Conservation (phyloP, 2,888 invertebrate species). For the Cephonodes hylas region DNA sequence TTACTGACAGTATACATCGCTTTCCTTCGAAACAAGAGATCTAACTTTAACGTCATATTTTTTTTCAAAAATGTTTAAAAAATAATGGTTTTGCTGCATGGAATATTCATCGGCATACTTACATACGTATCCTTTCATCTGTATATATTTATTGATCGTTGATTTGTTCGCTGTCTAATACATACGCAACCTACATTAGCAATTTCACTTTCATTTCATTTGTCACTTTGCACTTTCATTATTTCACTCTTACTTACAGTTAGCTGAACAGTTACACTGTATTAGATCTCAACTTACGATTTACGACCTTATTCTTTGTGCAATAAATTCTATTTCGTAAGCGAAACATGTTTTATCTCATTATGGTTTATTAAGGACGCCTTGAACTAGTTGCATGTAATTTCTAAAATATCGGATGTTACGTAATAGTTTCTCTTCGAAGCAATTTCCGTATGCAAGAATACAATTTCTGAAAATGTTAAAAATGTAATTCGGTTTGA, state of each 20-base stretch:
- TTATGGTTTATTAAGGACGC: background rate
- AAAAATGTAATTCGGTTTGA: no score
- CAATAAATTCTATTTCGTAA: background rate
- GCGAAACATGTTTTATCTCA: background rate
- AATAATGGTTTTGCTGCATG: no score
- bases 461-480: background rate
- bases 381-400: constrained; percentile 2
- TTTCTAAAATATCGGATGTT: background rate
- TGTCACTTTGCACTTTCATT: constrained; percentile 49
- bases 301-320: background rate
- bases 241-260: constrained; percentile 29
- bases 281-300: background rate
- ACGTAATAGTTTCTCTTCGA: background rate
- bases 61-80: no score
- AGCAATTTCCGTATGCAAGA: background rate
- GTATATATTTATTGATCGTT: background rate
- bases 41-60: no score
- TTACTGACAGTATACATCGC: no score
- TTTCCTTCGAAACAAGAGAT: no score
- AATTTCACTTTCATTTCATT: constrained; percentile 42
- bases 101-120: no score
- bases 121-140: no score
- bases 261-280: constrained; percentile 19
- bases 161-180: constrained; percentile 20
- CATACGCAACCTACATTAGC: constrained; percentile 35